A percentile compares a stretch with the other conserved stretches of the same genome.
Conservation (phyloP, 2,113 vertebrate genomes). For the Vulpes ferrilata region DNA sequence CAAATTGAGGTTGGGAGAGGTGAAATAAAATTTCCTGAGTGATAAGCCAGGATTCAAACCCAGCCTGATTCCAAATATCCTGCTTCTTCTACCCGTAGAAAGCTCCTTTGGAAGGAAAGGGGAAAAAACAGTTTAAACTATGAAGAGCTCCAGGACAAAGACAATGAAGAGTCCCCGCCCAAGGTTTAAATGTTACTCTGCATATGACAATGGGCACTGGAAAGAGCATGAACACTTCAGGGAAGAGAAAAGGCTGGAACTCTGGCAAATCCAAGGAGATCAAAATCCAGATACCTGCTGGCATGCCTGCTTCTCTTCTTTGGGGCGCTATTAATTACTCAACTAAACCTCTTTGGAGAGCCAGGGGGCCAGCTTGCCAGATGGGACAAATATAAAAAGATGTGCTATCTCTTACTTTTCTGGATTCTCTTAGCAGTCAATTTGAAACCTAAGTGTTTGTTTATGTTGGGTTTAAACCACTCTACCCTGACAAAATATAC, state of each 20-base stretch:
- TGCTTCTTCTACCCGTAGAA: background rate
- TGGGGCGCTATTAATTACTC: background rate
- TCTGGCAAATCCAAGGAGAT: background rate
- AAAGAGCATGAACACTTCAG: fast-evolving
- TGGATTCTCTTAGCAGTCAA: background rate
- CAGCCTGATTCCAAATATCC: background rate
- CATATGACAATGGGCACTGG: background rate
- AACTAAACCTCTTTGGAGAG: background rate
- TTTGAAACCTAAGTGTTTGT: background rate
- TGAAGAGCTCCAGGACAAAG: background rate
- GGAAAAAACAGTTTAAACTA: background rate
- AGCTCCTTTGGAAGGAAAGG: background rate
- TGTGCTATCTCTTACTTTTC: background rate
- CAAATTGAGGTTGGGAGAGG: background rate
- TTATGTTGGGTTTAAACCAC: background rate
- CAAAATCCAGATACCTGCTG: too few species aligned
- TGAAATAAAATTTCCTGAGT: background rate
- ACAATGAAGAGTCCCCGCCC: background rate
- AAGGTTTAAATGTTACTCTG: background rate
- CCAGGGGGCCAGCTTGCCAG: background rate
- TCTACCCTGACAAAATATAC: background rate
- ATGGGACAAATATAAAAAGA: background rate
- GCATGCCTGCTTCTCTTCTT: background rate
- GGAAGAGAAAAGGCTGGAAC: background rate
- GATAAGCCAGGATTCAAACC: background rate